These are phyloP conservation scores for Rhopalosiphum padi DNA, from an alignment of 1,140 invertebrate species.

Conservation along the genomic window DNA sequence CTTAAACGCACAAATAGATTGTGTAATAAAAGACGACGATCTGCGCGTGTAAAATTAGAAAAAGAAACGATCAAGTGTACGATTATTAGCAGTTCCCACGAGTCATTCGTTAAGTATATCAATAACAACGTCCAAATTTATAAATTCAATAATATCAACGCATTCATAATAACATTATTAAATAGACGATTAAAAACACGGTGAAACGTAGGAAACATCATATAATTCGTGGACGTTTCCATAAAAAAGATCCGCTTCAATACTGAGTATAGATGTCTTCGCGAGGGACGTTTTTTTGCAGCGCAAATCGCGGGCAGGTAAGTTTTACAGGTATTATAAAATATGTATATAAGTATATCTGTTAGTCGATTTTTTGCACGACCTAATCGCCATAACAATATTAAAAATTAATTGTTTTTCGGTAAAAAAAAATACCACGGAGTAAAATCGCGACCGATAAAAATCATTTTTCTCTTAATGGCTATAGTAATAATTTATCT, in stretches of 20 bases:
- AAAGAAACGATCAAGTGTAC: neutral
- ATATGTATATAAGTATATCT: neutral
- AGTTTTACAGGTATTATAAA: neutral
- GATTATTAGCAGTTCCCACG: neutral
- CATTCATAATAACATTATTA: neutral
- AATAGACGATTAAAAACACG: neutral
- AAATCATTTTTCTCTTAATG: slow-evolving; percentile 26
- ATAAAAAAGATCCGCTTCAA: neutral
- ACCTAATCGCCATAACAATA: neutral
- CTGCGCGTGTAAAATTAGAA: neutral
- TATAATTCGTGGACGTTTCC: slow-evolving; percentile 34
- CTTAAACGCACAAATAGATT: neutral
- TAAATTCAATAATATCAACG: neutral
- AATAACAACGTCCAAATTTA: neutral
- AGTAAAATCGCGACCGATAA: neutral
- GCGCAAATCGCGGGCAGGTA: neutral
- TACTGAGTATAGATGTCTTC: neutral
- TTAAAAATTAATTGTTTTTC: slow-evolving; percentile 29
- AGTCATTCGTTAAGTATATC: neutral
- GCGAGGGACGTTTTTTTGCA: neutral
- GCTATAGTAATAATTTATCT: neutral
- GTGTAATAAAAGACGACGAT: neutral
- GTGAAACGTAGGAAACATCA: neutral
- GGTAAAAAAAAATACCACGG: neutral
- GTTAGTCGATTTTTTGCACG: neutral